These are phyloP conservation scores for Schizotus pectinicornis DNA, from an alignment of 2,888 invertebrate genomes.

Conservation along the genomic window DNA sequence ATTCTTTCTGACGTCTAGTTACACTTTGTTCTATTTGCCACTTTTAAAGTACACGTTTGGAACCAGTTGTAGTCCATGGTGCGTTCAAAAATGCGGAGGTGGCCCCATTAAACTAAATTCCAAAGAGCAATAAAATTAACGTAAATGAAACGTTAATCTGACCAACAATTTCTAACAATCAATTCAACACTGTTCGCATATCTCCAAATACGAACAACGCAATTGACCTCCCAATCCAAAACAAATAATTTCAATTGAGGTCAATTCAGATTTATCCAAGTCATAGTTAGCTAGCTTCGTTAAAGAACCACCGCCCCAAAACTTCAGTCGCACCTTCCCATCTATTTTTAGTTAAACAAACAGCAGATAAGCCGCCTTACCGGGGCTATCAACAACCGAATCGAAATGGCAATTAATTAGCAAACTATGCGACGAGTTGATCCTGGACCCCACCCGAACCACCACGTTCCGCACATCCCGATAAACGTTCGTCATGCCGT, in stretches of 20 bases:
- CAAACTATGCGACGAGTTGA: slow-evolving; percentile 64
- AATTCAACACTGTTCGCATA: too few relatives aligned
- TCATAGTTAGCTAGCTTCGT: neutral
- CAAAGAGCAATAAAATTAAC: too few relatives aligned
- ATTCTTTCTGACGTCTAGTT: too few relatives aligned
- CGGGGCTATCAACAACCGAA: slow-evolving; percentile 74
- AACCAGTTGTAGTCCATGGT: too few relatives aligned
- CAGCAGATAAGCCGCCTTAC: slow-evolving; percentile 55
- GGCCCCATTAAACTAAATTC: too few relatives aligned
- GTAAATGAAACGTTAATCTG: too few relatives aligned
- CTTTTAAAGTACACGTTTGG: too few relatives aligned
- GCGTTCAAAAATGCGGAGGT: too few relatives aligned
- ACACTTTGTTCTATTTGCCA: too few relatives aligned
- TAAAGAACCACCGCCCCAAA: neutral
- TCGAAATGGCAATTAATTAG: slow-evolving; percentile 82
- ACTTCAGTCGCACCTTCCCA: slow-evolving; percentile 1
- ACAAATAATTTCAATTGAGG: slow-evolving; percentile 8
- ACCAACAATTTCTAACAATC: too few relatives aligned
- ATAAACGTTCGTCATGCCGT: slow-evolving; percentile 76
- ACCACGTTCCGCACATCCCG: slow-evolving; percentile 71
- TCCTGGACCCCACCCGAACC: slow-evolving; percentile 67
- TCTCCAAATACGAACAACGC: too few relatives aligned
- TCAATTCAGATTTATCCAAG: slow-evolving; percentile 14
- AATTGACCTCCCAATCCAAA: too few relatives aligned
- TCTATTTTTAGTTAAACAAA: neutral